Conservation (phyloP, 2,888 invertebrate genomes). For the Bimastos eiseni region DNA sequence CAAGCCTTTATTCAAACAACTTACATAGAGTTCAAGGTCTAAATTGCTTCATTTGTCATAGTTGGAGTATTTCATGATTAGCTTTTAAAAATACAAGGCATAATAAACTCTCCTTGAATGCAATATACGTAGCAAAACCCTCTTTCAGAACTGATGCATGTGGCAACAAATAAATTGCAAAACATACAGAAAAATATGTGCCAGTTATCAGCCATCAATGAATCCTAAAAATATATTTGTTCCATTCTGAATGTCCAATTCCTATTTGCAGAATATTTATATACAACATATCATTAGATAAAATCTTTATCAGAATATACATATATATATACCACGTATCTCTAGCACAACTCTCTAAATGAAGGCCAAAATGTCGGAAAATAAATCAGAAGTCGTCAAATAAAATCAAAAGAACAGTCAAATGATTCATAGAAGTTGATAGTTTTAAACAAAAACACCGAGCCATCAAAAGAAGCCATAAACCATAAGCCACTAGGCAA, state of each 20-base stretch:
- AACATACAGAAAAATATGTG: not conserved
- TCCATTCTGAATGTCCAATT: not conserved
- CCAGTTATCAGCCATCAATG: not conserved
- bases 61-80: not conserved
- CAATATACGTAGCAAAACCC: not conserved
- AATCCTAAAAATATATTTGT: slow-evolving; percentile 2
- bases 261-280: not conserved
- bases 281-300: not conserved
- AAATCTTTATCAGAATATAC: not conserved
- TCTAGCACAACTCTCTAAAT: not conserved
- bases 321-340: not conserved
- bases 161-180: not conserved
- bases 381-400: not conserved
- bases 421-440: not conserved
- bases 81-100: not conserved
- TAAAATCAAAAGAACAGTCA: not conserved
- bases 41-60: not conserved
- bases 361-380: not conserved
- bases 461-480: slow-evolving; percentile 7
- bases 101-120: slow-evolving; percentile 5
- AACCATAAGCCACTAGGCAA: not conserved
- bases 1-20: not conserved
- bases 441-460: slow-evolving; percentile 4
- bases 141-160: not conserved
- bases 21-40: not conserved